Base-by-base conservation (phyloP, 2,888 invertebrate genomes). In the Nebria salina region DNA sequence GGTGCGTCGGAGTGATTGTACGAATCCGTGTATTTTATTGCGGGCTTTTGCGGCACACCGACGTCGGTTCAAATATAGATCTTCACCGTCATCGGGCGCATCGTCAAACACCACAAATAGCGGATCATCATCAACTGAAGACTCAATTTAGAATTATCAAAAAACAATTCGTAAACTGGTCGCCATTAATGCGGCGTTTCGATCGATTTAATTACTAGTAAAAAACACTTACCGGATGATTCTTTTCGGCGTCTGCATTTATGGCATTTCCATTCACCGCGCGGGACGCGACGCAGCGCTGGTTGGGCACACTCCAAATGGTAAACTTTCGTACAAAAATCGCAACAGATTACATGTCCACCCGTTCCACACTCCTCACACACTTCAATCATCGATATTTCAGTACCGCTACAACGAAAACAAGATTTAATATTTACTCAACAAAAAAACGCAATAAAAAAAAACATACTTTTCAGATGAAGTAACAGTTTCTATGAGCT, bases 281-380 rank as follows among this genome's bases (percentile, higher is more conserved):
- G 90, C 0, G 93, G 94, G 15, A 90, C 88, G 83, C 93, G 90
- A 83, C 91, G 89, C 54, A 94, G 86, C 0, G 92, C 92, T 9
- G 92, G 92, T 70, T 92, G 91, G 70, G 91, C 89, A 88, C 97
- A 97, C 87, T 95, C 94, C 75, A 93, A 89, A 88, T 97, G 97
- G 89, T 91, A 95, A 83, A 91, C 89, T 76, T 89, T 89, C 2
- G 89, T 87, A 89, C 95, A 95, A 20, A 89, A 88, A 76, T 91
- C 90, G 86, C 95, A 95, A 34, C 89, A 90, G 9, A 93, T 90
- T 74, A 95, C 89, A 78, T 92, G 90, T 1, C 95, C 95, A 82
- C 92, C 93, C 83, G 91, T 91, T 82, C 92, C 92, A 88, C 95
- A 95, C 34, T 89, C 86, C 9, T 89, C 90, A 88, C 95, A 95